phyloP scores from a whole-genome alignment of 2,113 vertebrate genomes.

The Otocyon megalotis region DNA sequence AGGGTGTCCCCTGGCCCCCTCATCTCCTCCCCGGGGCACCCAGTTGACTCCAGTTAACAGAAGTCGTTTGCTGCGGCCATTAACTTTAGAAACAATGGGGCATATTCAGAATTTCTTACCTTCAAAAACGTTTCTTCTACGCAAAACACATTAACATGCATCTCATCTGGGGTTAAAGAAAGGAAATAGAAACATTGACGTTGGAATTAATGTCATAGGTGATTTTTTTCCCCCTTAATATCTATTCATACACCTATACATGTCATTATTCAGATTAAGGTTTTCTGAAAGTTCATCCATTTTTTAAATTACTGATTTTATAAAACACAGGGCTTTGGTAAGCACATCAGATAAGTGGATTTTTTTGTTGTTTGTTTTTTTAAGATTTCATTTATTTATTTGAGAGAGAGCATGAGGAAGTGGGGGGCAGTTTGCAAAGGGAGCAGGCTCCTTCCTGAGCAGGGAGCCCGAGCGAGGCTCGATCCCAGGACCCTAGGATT shows the following conservation, averaged over 20 bases:
- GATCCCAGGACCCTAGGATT: too few relatives aligned
- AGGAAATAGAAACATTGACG: fast-evolving
- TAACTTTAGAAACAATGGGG: neutral
- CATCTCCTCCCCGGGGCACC: neutral
- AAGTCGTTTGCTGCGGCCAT: neutral
- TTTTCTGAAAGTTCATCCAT: neutral
- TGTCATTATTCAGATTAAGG: fast-evolving
- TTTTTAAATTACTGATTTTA: neutral
- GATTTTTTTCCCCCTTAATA: neutral
- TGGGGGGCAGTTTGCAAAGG: too few relatives aligned
- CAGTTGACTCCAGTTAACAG: neutral
- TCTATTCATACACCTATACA: fast-evolving
- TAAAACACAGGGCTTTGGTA: neutral
- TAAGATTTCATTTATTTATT: too few relatives aligned
- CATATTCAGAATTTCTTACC: neutral
- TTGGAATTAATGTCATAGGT: fast-evolving
- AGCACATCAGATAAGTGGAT: too few relatives aligned
- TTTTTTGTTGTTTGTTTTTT: too few relatives aligned
- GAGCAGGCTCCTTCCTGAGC: too few relatives aligned
- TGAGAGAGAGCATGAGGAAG: too few relatives aligned
- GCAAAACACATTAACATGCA: too few relatives aligned
- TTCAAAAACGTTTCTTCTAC: neutral
- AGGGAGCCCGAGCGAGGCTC: too few relatives aligned
- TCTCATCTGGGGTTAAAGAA: neutral
- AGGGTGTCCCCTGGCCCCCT: neutral